These are phyloP conservation scores for Arctia plantaginis DNA, from an alignment of 2,888 invertebrate species.

Conservation along the genomic window DNA sequence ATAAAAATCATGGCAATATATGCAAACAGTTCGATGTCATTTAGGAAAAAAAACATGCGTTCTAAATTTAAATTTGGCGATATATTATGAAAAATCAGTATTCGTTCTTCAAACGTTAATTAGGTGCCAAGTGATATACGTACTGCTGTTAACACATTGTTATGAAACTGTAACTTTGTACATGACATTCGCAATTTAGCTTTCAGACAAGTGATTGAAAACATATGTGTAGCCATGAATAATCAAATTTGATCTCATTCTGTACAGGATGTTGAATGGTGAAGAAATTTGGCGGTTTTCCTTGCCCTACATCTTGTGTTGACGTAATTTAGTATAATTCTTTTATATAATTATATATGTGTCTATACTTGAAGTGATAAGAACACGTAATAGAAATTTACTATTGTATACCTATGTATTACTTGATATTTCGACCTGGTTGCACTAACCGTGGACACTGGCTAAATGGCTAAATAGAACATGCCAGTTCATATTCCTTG, in stretches of 20 bases:
- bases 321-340: not conserved
- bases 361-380: not conserved
- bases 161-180: constrained; percentile 31
- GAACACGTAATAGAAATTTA: not conserved
- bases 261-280: constrained; percentile 10
- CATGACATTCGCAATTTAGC: constrained; percentile 35
- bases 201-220: constrained; percentile 37
- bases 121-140: constrained; percentile 25
- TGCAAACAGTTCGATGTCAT: not conserved
- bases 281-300: constrained; percentile 9
- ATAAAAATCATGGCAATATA: not conserved
- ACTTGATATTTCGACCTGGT: not conserved
- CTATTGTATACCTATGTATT: not conserved
- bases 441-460: not conserved
- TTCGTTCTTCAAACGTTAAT: constrained; percentile 32
- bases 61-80: not conserved
- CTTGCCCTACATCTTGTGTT: not conserved
- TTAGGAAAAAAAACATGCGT: not conserved
- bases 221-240: constrained; percentile 21
- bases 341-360: not conserved
- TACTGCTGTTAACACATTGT: constrained; percentile 29
- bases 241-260: constrained; percentile 12
- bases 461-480: not conserved
- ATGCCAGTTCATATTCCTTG: not conserved
- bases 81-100: constrained; percentile 13